Evolutionary conservation across 2,888 invertebrate genomes (phyloP), one percentile per base, ranked within the genome.

Genomic region (Selenia dentaria): DNA sequence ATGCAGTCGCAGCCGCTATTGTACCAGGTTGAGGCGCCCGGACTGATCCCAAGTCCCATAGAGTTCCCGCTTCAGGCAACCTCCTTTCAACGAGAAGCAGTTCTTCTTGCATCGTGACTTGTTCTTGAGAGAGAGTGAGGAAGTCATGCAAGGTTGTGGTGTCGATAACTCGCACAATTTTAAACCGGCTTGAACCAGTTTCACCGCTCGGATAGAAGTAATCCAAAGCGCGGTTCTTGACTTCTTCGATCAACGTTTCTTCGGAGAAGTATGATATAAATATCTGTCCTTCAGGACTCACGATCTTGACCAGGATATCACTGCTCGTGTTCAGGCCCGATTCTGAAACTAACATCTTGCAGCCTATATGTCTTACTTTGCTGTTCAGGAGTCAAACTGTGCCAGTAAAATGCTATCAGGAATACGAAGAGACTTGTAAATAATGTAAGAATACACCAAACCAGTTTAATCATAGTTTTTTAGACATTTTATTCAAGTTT

Each of bases 21-120:
- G 84, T 74, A 0, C 72, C 75, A 9, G 70, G 71, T 33, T 80
- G 81, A 0, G 90, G 89, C 0, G 89, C 87, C 26, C 89, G 65
- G 0, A 90, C 84, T 0, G 85, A 63, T 1, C 89, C 89, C 0
- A 90, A 59, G 31, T 90, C 90, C 87, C 87, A 89, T 1, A 89
- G 48, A 0, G 80, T 70, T 0, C 87, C 83, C 6, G 87, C 82
- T 47, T 87, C 87, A 0, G 89, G 85, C 0, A 74, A 54, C 1
- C 86, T 62, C 9, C 86, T 64, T 46, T 89, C 90, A 0, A 89
- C 72, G 0, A 90, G 51, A 0, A 90, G 48, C 1, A 90, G 52
- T 25, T 90, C 90, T 26, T 90, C 89, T 34, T 83, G 78, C 64
- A 72, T 76, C 10, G 54, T 64, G 0, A 89, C 64, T 48, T 87